Conservation (phyloP, 2,113 vertebrate genomes). For the Microtus montanus region DNA sequence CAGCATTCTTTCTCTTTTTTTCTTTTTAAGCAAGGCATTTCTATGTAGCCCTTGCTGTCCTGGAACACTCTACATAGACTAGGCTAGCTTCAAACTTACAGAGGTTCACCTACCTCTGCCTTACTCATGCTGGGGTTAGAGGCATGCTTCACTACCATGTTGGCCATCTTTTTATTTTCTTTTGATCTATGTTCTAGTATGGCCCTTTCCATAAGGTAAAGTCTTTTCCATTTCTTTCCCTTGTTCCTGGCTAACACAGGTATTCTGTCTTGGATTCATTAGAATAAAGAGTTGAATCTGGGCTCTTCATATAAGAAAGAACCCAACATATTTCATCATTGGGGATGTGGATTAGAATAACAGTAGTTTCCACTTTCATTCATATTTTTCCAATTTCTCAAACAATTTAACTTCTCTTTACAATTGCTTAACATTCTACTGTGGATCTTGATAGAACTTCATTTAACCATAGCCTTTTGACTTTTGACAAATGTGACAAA, state of each 20-base stretch:
- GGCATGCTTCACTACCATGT: too few relatives aligned
- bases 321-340: neutral
- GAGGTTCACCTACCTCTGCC: neutral
- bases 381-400: neutral
- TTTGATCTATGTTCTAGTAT: neutral
- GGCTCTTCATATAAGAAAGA: too few relatives aligned
- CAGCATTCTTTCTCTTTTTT: neutral
- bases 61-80: neutral
- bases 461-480: neutral
- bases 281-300: neutral
- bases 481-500: neutral
- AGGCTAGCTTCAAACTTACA: neutral
- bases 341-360: neutral
- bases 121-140: neutral
- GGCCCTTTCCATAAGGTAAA: neutral
- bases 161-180: neutral
- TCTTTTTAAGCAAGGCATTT: neutral
- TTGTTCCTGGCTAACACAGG: neutral
- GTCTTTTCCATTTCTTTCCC: neutral
- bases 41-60: neutral
- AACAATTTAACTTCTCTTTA: neutral
- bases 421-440: neutral
- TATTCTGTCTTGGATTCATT: neutral
- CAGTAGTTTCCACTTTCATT: neutral
- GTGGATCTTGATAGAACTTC: too few relatives aligned